Percentiles rank a stretch among this genome's conserved stretches.
Conservation (phyloP, 30 jellyfish, hydroid and myxozoan genomes). For the Chrysaora quinquecirrha region DNA sequence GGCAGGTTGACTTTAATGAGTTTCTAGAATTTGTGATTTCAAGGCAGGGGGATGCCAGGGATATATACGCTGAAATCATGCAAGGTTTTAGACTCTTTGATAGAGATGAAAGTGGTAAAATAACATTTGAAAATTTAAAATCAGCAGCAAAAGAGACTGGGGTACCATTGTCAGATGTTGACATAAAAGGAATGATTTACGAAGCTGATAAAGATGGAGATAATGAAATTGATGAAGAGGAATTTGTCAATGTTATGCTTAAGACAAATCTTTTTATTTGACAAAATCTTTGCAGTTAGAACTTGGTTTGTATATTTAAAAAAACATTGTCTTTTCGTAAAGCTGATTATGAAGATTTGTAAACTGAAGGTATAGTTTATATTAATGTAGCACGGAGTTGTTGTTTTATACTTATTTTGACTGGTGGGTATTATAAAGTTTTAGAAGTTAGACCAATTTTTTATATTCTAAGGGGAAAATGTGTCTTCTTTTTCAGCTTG, state of each 20-base stretch:
- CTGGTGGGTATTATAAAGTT: too few species aligned
- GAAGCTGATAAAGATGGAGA: constrained; percentile 83
- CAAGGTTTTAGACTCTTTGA: constrained; percentile 67
- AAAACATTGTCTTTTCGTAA: too few species aligned
- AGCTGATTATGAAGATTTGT: too few species aligned
- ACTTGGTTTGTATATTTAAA: too few species aligned
- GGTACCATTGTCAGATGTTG: constrained; percentile 33
- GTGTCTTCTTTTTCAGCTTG: too few species aligned
- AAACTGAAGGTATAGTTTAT: too few species aligned
- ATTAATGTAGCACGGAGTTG: too few species aligned
- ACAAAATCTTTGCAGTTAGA: not conserved
- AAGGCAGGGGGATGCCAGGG: constrained; percentile 74
- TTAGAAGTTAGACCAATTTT: too few species aligned
- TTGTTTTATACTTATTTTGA: too few species aligned
- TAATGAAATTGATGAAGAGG: constrained; percentile 62
- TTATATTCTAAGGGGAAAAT: too few species aligned
- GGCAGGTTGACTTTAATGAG: constrained; percentile 71
- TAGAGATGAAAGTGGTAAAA: constrained; percentile 52
- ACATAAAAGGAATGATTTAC: constrained; percentile 60
- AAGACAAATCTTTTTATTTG: constrained; percentile 56
- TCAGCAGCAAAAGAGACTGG: constrained; percentile 70
- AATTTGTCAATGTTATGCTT: constrained; percentile 56
- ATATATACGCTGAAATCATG: constrained; percentile 60
- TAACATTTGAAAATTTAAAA: constrained; percentile 47
- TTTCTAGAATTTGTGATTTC: constrained; percentile 64